Base-by-base conservation (phyloP, 2,113 vertebrate species). In the Ariopsis seemanni region DNA sequence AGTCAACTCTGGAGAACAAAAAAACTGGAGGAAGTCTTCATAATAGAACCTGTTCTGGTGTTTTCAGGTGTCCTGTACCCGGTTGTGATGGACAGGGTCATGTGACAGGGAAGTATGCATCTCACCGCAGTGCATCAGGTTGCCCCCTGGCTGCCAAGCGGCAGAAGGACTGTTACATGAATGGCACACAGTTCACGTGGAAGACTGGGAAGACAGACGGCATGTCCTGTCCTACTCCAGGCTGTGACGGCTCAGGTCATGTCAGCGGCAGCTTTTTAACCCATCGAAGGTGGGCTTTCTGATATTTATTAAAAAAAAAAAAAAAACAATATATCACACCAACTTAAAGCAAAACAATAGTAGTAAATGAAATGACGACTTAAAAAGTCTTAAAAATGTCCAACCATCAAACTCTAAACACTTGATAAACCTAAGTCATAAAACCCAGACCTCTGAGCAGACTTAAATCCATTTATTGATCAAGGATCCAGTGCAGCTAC, bases 191-290 rank as follows among this genome's bases (percentile, higher is more conserved):
- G 94, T 99, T 99, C 95, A 98, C 98, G 7, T 99, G 98, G 98
- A 99, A 99, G 93, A 98, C 97, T 6, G 98, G 98, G 90, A 99
- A 99, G 95, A 97, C 98, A 4, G 98, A 99, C 93, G 98, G 98
- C 93, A 99, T 99, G 98, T 97, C 98, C 53, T 99, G 98, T 92
- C 98, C 98, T 84, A 99, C 98, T 0, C 98, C 98, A 0, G 98
- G 98, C 85, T 99, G 98, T 57, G 98, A 99, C 72, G 98, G 98
- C 80, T 99, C 98, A 1, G 98, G 98, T 81, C 98, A 99, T 79
- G 98, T 99, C 94, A 99, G 98, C 58, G 98, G 98, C 91, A 99
- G 98, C 94, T 99, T 99, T 93, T 96, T 99, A 90, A 99, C 98
- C 22, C 98, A 99, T 94, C 97, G 98, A 69, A 99, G 98, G 98